phyloP scores from a whole-genome alignment of 2,797 vertebrate genomes.

The Molothrus aeneus region DNA sequence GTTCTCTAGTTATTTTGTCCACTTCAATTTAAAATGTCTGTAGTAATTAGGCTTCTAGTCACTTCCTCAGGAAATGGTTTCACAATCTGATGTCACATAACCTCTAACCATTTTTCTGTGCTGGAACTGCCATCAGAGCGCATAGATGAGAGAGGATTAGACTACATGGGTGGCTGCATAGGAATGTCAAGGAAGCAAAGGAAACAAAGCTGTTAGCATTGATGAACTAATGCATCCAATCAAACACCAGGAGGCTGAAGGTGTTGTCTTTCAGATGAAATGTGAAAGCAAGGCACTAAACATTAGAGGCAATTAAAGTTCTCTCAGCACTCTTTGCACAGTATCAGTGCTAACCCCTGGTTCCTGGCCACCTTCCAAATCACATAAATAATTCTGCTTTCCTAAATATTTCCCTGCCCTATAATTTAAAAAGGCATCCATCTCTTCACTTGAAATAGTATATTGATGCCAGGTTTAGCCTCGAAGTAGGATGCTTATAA shows the following conservation, averaged over 20 bases:
- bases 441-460: conserved; percentile 9
- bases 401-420: conserved; percentile 48
- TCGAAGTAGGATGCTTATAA: background rate
- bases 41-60: conserved; percentile 42
- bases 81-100: conserved; percentile 12
- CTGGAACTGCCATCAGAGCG: background rate
- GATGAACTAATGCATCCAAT: conserved; percentile 7
- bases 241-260: conserved; percentile 25
- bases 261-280: conserved; percentile 51
- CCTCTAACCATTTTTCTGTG: conserved; percentile 19
- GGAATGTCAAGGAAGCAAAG: background rate
- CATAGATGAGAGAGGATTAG: background rate
- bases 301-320: conserved; percentile 57
- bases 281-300: conserved; percentile 43
- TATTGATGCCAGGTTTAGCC: background rate
- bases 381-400: conserved; percentile 53
- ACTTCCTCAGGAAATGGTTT: conserved; percentile 33
- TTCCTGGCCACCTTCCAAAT: conserved; percentile 37
- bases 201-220: background rate
- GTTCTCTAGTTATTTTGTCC: conserved; percentile 28
- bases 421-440: conserved; percentile 19
- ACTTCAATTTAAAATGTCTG: conserved; percentile 44
- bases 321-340: conserved; percentile 21
- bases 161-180: conserved; percentile 19
- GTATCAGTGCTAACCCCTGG: conserved; percentile 11